A percentile compares a stretch with the other conserved stretches of the same genome.
Evolutionary conservation across 2,888 invertebrate species (phyloP).

Genomic region (Muschampia plurimacula): DNA sequence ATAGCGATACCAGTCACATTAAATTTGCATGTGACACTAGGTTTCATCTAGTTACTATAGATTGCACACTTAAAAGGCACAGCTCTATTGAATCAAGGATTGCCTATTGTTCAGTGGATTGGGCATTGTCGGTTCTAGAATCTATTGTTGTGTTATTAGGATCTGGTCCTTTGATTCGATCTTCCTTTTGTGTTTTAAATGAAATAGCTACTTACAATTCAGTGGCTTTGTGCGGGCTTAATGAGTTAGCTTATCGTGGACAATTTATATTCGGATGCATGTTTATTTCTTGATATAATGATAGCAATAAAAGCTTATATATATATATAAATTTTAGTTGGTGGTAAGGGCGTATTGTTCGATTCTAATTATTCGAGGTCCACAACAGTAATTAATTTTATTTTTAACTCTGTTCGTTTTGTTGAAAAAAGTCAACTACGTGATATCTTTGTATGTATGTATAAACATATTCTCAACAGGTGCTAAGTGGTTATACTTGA

Average conservation of each 20-base stretch:
- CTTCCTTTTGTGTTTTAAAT: constrained; percentile 60
- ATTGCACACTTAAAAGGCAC: constrained; percentile 45
- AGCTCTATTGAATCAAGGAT: constrained; percentile 67
- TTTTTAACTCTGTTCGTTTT: background rate
- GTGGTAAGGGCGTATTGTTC: constrained; percentile 23
- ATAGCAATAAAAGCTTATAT: constrained; percentile 35
- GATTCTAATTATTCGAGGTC: constrained; percentile 9
- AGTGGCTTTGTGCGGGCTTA: constrained; percentile 39
- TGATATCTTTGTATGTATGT: constrained; percentile 5
- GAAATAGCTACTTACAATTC: constrained; percentile 40
- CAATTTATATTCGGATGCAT: constrained; percentile 40
- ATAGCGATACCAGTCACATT: constrained; percentile 60
- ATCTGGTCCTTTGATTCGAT: constrained; percentile 61
- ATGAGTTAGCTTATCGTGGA: constrained; percentile 38
- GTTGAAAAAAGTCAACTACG: background rate
- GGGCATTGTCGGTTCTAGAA: constrained; percentile 64
- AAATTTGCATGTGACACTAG: constrained; percentile 69
- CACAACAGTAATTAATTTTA: constrained; percentile 12
- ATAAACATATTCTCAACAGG: constrained; percentile 46
- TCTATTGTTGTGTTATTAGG: constrained; percentile 59
- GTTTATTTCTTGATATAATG: constrained; percentile 40
- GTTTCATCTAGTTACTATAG: constrained; percentile 48
- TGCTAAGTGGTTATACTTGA: constrained; percentile 56
- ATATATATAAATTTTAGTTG: constrained; percentile 33
- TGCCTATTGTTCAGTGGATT: constrained; percentile 70